phyloP scores from a whole-genome alignment of 35 echinoderm and acorn worm genomes.

The Chiridota heheva region DNA sequence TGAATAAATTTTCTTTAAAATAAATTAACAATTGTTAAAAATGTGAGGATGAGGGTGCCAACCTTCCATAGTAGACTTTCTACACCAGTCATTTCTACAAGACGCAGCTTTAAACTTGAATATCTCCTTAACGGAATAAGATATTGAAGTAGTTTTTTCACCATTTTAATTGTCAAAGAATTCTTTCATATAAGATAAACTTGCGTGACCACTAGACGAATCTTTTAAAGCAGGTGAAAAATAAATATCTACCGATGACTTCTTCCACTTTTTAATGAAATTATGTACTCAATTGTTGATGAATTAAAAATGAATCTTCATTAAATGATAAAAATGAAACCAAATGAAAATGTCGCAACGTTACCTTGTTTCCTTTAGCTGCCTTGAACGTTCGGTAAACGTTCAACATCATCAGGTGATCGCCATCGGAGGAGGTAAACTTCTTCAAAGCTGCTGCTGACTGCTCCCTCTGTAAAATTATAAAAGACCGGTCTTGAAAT shows the following conservation, averaged over 20 bases:
- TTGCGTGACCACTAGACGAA: too few species aligned
- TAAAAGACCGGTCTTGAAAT: neutral
- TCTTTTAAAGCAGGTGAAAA: too few species aligned
- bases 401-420: conserved; percentile 77
- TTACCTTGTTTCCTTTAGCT: conserved; percentile 89
- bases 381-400: conserved; percentile 80
- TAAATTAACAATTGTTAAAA: too few species aligned
- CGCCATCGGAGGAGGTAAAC: conserved; percentile 82
- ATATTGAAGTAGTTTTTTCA: too few species aligned
- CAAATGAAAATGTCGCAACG: neutral
- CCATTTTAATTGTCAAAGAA: too few species aligned
- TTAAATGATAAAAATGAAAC: neutral
- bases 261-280: neutral
- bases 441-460: conserved; percentile 74
- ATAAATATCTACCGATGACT: neutral
- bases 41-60: too few species aligned
- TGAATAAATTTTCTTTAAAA: too few species aligned
- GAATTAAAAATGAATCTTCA: neutral
- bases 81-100: too few species aligned
- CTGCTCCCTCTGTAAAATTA: conserved; percentile 43
- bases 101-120: too few species aligned
- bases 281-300: neutral
- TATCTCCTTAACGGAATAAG: too few species aligned
- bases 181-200: too few species aligned
- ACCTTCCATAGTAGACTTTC: too few species aligned